Percentiles rank a stretch among this genome's conserved stretches.
Conservation (phyloP, 2,888 invertebrate species). For the Sarcophaga variegata region DNA sequence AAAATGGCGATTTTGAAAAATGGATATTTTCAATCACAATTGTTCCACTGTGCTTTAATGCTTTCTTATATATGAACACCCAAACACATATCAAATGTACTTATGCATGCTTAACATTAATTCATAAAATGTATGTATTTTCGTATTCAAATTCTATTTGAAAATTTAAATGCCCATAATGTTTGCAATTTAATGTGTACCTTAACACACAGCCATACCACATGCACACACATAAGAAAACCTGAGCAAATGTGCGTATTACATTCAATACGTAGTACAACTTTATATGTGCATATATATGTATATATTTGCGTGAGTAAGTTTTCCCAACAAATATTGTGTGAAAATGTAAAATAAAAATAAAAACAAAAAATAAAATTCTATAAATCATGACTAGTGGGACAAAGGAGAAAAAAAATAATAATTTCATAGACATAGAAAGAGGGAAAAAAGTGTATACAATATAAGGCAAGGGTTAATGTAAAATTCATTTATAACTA, state of each 20-base stretch:
- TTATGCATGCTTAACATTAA: background rate
- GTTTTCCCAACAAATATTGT: background rate
- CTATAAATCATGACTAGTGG: slow-evolving; percentile 22
- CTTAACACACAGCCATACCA: background rate
- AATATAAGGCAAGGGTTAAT: slow-evolving; percentile 4
- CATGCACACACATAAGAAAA: background rate
- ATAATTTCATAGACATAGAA: background rate
- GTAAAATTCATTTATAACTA: slow-evolving; percentile 15
- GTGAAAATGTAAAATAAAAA: slow-evolving; percentile 9
- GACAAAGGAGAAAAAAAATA: slow-evolving; percentile 23
- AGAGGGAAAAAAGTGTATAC: background rate
- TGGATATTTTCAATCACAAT: background rate
- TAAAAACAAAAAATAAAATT: slow-evolving; percentile 2
- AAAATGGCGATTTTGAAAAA: no score
- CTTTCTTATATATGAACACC: background rate
- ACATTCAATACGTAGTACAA: background rate
- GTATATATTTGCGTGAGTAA: no score
- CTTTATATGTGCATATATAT: background rate
- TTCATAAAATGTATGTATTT: background rate
- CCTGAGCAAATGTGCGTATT: background rate
- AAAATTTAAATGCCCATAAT: slow-evolving; percentile 30
- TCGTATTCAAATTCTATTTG: slow-evolving; percentile 3
- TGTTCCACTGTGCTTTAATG: background rate
- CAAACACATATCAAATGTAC: background rate
- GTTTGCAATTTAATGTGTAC: slow-evolving; percentile 17